Conservation (phyloP, 2,888 invertebrate genomes). For the Chironomus riparius region DNA sequence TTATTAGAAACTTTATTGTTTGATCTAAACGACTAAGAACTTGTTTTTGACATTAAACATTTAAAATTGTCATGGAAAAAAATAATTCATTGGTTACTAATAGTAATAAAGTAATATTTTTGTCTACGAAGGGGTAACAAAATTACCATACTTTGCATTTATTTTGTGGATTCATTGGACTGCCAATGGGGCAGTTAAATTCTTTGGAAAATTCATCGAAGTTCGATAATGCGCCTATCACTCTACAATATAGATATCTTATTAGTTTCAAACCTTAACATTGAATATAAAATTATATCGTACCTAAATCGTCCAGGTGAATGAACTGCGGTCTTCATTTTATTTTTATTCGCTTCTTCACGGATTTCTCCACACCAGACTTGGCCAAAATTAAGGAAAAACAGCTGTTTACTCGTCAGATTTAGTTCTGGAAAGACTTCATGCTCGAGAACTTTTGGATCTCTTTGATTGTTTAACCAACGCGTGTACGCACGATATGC, state of each 20-base stretch:
- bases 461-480: slow-evolving; percentile 58
- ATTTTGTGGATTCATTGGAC: slow-evolving; percentile 12
- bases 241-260: slow-evolving; percentile 48
- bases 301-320: slow-evolving; percentile 62
- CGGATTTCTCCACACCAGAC: slow-evolving; percentile 77
- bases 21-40: too few species aligned
- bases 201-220: slow-evolving; percentile 44
- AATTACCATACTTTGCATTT: slow-evolving; percentile 24
- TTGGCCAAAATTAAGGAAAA: slow-evolving; percentile 86
- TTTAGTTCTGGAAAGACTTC: slow-evolving; percentile 64
- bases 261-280: too few species aligned
- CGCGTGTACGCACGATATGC: slow-evolving; percentile 78
- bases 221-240: slow-evolving; percentile 70
- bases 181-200: slow-evolving; percentile 12
- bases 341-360: slow-evolving; percentile 69
- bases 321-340: slow-evolving; percentile 69
- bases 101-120: background rate
- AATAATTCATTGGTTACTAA: background rate
- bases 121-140: background rate
- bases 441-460: slow-evolving; percentile 33
- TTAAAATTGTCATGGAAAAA: background rate
- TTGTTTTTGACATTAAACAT: too few species aligned
- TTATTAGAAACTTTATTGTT: too few species aligned
- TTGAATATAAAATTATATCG: too few species aligned
- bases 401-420: slow-evolving; percentile 70